Base-by-base conservation (phyloP, 53 echinoderm and acorn worm species). In the Mesocentrotus franciscanus region DNA sequence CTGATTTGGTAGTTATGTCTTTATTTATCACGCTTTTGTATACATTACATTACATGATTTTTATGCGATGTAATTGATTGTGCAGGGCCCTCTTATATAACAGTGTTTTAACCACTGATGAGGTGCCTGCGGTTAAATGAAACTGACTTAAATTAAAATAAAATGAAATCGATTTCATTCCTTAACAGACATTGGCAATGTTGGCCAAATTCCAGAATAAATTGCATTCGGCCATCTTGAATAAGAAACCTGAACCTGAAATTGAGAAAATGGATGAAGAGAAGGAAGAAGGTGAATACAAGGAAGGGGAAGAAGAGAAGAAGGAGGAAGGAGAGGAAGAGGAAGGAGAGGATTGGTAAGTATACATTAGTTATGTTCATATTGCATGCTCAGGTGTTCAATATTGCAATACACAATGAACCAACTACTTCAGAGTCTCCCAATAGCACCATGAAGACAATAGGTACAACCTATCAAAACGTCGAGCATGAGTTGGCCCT, bases 121-220 rank as follows among this genome's bases (percentile, higher is more conserved):
- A 68, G 26, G 24, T 8, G 7, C 0, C 20, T 9, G 22, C 24
- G 26, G 24, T 20, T 22, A 20, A 68, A 68, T 68, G 68, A 68
- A 24, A 68, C 20, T 6, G 49, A 68, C 17, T 15, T 9, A 61
- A 61, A 61, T 61, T 61, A 61, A 0, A 68, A 22, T 68, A 68
- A 3, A 68, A 24, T 68, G 4, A 68, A 7, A 68, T 76, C 42
- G 8, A 17, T 42, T 36, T 57, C n/a, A 87, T 58, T 64, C 91
- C 62, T 27, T 18, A 95, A 16, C 96, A 98, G 98, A 98, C 98
- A 6, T 90, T 98, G 56, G 97, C 97, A 39, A 71, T 98, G 56
- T 92, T 98, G 96, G 97, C 97, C 35, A 98, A 97, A 95, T 98
- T 98, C 90, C 98, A 98, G 90, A 98, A 96, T 74, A 95, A 92